Evolutionary conservation across 2,797 vertebrate species (phyloP), one percentile per base, ranked within the genome.

Genomic region (Anisognathus igniventris): DNA sequence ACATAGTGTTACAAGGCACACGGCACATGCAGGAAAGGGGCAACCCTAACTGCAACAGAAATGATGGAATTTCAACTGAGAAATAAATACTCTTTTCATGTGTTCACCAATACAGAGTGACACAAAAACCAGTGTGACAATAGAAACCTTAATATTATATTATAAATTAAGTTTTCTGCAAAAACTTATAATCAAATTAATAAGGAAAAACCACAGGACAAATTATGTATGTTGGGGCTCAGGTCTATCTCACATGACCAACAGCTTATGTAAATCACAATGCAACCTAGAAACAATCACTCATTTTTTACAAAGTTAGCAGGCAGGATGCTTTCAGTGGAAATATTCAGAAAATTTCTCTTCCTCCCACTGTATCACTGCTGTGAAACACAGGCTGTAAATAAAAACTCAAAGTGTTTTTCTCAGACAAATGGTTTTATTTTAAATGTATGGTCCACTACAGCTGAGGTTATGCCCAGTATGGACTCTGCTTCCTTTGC

Each of bases 1-100:
- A 99, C 98, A 99, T 97, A 31, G 99, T 99, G 97, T 99, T 99
- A 97, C 99, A 99, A 54, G 99, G 99, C 57, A 99, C 99, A 7
- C 98, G 98, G 85, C 99, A 99, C 93, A 99, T 83, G 92, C 99
- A 99, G 73, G 99, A 99, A 72, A 99, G 98, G 31, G 99, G 99
- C 86, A 99, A 96, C 62, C 99, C 99, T 2, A 99, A 98, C 99
- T 99, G 96, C 74, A 72, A 92, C 70, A 61, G 81, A 70, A 96
- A 77, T 33, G 3, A 70, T 25, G 48, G n/a, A 40, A 76, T 89
- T 74, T 70, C 77, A 73, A 6, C 20, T 20, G 2, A 87, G 58
- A 54, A 35, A 56, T 33, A 56, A 35, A 78, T 6, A 25, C 1
- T 58, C 3, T n/a, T 62, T 86, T 76, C 44, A 77, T 13, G 2